These are phyloP conservation scores for Ceratoteleas bidentatus DNA, from an alignment of 1,140 invertebrate genomes.

Conservation along the genomic window DNA sequence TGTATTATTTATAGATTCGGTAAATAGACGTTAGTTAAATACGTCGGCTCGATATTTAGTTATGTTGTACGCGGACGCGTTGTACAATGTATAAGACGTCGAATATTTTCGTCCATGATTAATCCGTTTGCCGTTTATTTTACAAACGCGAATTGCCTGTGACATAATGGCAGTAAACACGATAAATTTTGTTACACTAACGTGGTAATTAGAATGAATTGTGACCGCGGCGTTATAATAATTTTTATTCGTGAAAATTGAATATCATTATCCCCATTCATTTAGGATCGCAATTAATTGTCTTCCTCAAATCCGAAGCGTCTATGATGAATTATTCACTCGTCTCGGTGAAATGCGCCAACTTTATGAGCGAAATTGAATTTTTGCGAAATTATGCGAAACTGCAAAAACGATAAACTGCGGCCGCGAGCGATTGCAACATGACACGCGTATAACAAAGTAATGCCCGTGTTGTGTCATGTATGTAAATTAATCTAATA, in stretches of 20 bases:
- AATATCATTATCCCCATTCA: too few relatives aligned
- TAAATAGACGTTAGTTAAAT: constrained; percentile 37
- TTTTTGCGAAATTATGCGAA: too few relatives aligned
- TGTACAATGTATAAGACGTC: constrained; percentile 8
- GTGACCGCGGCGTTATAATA: not conserved
- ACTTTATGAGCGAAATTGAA: too few relatives aligned
- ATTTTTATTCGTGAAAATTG: constrained; percentile 9
- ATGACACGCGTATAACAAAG: not conserved
- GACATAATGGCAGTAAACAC: constrained; percentile 18
- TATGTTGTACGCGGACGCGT: constrained; percentile 20
- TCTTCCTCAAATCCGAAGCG: too few relatives aligned
- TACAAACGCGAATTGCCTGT: constrained; percentile 12
- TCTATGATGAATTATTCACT: too few relatives aligned
- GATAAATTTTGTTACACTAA: constrained; percentile 25
- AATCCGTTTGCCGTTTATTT: constrained; percentile 14
- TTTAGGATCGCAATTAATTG: too few relatives aligned
- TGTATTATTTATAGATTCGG: constrained; percentile 38
- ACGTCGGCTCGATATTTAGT: constrained; percentile 25
- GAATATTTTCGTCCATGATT: constrained; percentile 34
- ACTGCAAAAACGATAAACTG: too few relatives aligned
- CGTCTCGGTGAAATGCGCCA: too few relatives aligned
- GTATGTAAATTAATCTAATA: constrained; percentile 14
- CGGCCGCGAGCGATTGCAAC: too few relatives aligned
- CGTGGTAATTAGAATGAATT: constrained; percentile 14
- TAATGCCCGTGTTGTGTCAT: not conserved